A percentile compares a stretch with the other conserved stretches of the same genome.
These are phyloP conservation scores for Rallus limicola DNA, from an alignment of 2,113 vertebrate species.

Conservation along the genomic window DNA sequence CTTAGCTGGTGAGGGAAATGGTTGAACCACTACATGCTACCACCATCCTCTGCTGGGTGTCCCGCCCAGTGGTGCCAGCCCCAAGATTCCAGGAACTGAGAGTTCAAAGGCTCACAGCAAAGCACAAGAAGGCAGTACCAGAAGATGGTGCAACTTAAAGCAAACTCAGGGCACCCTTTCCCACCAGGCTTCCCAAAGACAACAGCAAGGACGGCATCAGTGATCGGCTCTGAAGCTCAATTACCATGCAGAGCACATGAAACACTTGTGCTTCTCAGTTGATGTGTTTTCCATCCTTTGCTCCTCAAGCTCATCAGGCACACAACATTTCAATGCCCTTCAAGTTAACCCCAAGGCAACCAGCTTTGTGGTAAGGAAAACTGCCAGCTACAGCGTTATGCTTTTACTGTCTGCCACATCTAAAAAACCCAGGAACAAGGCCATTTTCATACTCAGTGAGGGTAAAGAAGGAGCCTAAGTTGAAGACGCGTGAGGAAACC, in stretches of 20 bases:
- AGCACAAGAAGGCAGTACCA: not conserved
- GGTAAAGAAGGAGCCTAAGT: not conserved
- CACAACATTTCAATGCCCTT: not conserved
- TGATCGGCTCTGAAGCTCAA: not conserved
- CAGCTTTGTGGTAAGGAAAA: not conserved
- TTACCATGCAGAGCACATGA: not conserved
- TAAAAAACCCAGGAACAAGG: not conserved
- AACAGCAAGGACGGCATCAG: not conserved
- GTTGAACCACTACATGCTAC: not conserved
- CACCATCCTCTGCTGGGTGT: slow-evolving; percentile 21
- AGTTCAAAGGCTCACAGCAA: not conserved
- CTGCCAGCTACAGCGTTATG: not conserved
- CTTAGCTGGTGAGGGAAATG: not conserved
- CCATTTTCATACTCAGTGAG: not conserved
- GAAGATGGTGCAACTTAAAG: not conserved
- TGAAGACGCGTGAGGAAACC: not conserved
- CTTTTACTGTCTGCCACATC: not conserved
- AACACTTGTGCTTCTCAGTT: not conserved
- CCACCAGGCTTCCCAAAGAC: not conserved
- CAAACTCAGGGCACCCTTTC: not conserved
- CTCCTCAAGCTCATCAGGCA: not conserved
- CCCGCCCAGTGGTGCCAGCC: not conserved
- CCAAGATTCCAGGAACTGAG: not conserved
- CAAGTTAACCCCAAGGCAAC: not conserved
- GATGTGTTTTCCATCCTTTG: not conserved